Conservation (phyloP, 2,797 vertebrate species). For the Pangasius macronema region DNA sequence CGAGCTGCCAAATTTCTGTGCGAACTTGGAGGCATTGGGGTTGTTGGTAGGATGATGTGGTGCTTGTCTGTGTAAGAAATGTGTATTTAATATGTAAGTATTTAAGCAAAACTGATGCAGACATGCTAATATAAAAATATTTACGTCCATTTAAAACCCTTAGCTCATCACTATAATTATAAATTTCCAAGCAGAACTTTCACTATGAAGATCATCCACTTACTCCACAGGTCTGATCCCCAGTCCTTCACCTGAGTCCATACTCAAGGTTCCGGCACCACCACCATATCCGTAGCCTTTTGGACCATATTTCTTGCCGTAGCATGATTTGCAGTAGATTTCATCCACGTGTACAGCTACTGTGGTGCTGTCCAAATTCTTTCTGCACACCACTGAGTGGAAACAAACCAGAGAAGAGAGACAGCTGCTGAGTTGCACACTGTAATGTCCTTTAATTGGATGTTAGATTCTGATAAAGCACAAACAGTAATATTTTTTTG, state of each 20-base stretch:
- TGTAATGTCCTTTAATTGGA: neutral
- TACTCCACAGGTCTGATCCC: slow-evolving; percentile 88
- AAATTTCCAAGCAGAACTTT: neutral
- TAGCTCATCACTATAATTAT: neutral
- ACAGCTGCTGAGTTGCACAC: slow-evolving; percentile 1
- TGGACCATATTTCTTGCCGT: slow-evolving; percentile 94
- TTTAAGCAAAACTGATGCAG: neutral
- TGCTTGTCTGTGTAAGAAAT: slow-evolving; percentile 68
- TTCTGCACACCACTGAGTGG: slow-evolving; percentile 88
- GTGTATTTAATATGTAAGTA: neutral
- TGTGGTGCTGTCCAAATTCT: slow-evolving; percentile 96
- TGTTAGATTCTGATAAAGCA: neutral
- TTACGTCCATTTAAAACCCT: neutral
- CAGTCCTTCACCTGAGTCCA: slow-evolving; percentile 86
- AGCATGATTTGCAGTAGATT: slow-evolving; percentile 97
- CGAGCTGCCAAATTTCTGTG: slow-evolving; percentile 80
- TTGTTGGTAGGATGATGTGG: slow-evolving; percentile 84
- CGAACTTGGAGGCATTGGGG: slow-evolving; percentile 85
- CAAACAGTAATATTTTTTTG: neutral
- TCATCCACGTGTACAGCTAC: slow-evolving; percentile 92
- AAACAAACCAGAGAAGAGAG: slow-evolving; percentile 17
- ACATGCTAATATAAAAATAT: neutral
- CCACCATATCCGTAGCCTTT: slow-evolving; percentile 94
- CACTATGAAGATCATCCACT: slow-evolving; percentile 59
- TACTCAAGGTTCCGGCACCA: slow-evolving; percentile 91